These are phyloP conservation scores for Caenorhabditis sulstoni DNA, from an alignment of 2,888 invertebrate genomes.

Conservation along the genomic window DNA sequence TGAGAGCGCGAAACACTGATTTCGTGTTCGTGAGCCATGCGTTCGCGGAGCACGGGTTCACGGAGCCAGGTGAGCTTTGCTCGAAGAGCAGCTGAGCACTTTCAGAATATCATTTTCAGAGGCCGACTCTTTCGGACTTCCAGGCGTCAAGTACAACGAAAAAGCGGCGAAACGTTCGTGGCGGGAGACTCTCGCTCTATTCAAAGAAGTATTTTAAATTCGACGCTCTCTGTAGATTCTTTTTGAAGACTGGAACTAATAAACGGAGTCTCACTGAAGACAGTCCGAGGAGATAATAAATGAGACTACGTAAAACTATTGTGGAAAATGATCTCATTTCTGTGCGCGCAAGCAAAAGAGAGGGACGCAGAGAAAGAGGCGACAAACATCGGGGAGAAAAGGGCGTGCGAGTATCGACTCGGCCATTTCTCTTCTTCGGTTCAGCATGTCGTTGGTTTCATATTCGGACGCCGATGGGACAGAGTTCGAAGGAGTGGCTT, in stretches of 20 bases:
- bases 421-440: neutral
- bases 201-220: constrained; percentile 38
- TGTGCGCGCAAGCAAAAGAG: no score
- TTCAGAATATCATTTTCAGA: constrained; percentile 9
- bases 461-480: constrained; percentile 54
- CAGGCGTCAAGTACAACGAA: constrained; percentile 67
- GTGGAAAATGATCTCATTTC: no score
- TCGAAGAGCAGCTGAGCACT: neutral
- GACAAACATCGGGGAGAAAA: constrained; percentile 13
- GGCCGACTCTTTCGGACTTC: constrained; percentile 36
- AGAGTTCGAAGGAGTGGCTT: constrained; percentile 63
- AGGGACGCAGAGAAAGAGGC: constrained; percentile 25
- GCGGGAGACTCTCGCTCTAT: constrained; percentile 62
- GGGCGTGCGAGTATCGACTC: constrained; percentile 5
- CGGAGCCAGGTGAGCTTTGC: constrained; percentile 57
- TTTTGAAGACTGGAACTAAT: no score
- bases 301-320: no score
- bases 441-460: constrained; percentile 8
- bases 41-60: constrained; percentile 75
- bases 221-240: no score
- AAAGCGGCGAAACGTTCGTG: constrained; percentile 68
- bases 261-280: no score
- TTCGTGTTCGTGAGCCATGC: constrained; percentile 71
- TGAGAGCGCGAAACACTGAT: constrained; percentile 71
- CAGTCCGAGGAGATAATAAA: no score